Conservation (phyloP, 1,140 invertebrate species). For the Bombus soroeensis region DNA sequence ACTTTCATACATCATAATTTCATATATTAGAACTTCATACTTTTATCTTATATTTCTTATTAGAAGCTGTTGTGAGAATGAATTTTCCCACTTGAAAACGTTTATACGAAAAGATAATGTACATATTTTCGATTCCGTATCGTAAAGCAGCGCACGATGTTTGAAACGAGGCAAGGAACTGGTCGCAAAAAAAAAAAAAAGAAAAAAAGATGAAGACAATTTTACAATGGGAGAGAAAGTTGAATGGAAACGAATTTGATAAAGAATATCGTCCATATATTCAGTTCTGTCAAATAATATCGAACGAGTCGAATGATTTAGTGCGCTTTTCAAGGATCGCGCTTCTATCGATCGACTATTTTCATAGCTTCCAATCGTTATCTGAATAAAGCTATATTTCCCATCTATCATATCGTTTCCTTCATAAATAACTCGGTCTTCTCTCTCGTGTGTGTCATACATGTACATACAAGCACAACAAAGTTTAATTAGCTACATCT, state of each 20-base stretch:
- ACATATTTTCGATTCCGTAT: background rate
- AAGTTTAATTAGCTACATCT: background rate
- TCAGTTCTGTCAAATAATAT: background rate
- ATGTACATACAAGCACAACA: background rate
- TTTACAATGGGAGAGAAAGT: background rate
- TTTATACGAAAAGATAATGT: no score
- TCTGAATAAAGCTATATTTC: background rate
- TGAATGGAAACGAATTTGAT: background rate
- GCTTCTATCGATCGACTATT: background rate
- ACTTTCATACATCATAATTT: background rate
- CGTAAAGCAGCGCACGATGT: background rate
- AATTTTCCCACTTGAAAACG: background rate
- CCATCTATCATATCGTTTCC: background rate
- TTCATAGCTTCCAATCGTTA: background rate
- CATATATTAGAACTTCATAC: no score
- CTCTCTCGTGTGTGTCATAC: background rate
- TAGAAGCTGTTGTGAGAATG: background rate
- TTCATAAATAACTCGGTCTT: background rate
- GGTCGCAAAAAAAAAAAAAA: background rate
- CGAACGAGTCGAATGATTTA: background rate
- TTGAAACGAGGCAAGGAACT: background rate
- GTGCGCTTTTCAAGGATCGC: background rate
- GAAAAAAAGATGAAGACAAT: background rate
- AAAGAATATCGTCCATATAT: constrained; percentile 1
- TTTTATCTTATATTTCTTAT: no score